A percentile compares a stretch with the other conserved stretches of the same genome.
Evolutionary conservation across 2,888 invertebrate species (phyloP).

Genomic region (Psylliodes chrysocephalus): DNA sequence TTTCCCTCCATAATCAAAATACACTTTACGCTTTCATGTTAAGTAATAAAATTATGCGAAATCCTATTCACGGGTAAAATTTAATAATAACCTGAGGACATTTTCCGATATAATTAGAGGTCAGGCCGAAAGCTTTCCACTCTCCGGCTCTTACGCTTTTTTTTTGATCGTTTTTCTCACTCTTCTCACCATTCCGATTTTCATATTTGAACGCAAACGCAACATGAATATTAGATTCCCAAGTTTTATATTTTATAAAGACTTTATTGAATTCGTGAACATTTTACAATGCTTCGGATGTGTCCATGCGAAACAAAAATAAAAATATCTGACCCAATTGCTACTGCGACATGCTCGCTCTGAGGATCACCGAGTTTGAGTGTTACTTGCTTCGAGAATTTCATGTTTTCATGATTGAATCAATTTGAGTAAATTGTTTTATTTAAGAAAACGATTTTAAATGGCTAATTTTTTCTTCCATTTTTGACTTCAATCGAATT

Average conservation of each 20-base stretch:
- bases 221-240: conserved; percentile 37
- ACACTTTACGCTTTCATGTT: conserved; percentile 16
- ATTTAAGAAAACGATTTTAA: too few species aligned
- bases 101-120: conserved; percentile 37
- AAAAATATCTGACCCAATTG: background rate
- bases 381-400: background rate
- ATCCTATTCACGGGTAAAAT: conserved; percentile 33
- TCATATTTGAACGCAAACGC: conserved; percentile 35
- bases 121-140: conserved; percentile 27
- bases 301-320: background rate
- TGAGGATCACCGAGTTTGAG: background rate
- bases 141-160: conserved; percentile 18
- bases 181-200: conserved; percentile 27
- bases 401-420: background rate
- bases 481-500: too few species aligned
- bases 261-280: conserved; percentile 39
- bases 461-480: too few species aligned
- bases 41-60: conserved; percentile 29
- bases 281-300: conserved; percentile 28
- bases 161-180: conserved; percentile 17
- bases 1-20: conserved; percentile 20
- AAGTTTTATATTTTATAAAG: conserved; percentile 34
- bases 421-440: background rate
- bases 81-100: conserved; percentile 38
- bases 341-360: background rate